Conservation (phyloP, 2,888 invertebrate genomes). For the Oligia latruncula region DNA sequence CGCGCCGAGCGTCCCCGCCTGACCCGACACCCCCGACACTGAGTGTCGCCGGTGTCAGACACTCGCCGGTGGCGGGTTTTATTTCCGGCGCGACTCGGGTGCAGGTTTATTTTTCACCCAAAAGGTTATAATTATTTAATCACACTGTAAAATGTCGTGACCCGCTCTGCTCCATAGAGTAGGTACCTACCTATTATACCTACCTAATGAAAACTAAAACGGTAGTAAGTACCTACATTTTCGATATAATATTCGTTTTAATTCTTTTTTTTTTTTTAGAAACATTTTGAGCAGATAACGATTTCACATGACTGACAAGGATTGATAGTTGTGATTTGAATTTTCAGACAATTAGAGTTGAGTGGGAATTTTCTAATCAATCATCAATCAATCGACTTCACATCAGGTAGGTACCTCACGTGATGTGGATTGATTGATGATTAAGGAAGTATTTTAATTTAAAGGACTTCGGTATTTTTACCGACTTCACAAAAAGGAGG, state of each 20-base stretch:
- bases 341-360: background rate
- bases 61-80: background rate
- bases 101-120: background rate
- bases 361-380: background rate
- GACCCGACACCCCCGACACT: background rate
- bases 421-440: too few relatives aligned
- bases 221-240: background rate
- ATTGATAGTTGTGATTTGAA: background rate
- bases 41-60: slow-evolving; percentile 16
- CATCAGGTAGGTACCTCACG: background rate
- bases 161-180: background rate
- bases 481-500: too few relatives aligned
- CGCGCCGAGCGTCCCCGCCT: background rate
- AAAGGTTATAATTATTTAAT: background rate
- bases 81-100: slow-evolving; percentile 17
- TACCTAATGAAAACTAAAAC: background rate
- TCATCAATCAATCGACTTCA: background rate
- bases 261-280: background rate
- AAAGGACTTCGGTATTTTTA: too few relatives aligned
- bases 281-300: background rate
- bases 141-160: background rate
- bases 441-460: background rate
- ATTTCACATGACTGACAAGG: background rate
- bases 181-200: background rate
- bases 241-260: background rate